Base-by-base conservation (phyloP, 1,140 invertebrate genomes). In the Macrobrachium rosenbergii region DNA sequence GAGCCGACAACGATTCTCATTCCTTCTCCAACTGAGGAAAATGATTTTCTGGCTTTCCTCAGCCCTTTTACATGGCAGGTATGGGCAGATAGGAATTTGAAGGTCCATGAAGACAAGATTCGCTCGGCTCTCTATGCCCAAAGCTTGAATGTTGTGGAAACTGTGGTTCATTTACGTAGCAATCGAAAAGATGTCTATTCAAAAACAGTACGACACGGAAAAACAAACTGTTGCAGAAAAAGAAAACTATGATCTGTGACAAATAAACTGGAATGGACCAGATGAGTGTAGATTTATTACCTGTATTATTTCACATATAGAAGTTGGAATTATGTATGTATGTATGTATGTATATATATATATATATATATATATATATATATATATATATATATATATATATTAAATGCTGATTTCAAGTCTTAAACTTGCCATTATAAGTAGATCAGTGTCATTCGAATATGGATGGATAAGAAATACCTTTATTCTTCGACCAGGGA, bases 1-100 rank as follows among this genome's bases (percentile, higher is more conserved):
- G 91, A 92, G 59, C 90, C 91, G 5, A 89, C 90, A 16, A 89
- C 89, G 23, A 91, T 92, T 78, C 86, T 92, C 12, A 91, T 91
- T 76, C 91, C 91, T 14, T 79, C 91, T 14, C 91, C 91, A 21
- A 79, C 69, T 2, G 88, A 89, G 79, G 83, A 90, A 14, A 89
- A 89, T 72, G 91, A 91, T 79, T 79, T 91, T 21, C 88, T 90
- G 0, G 91, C 91, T 17, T 90, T 91, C 60, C 90, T 91, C 16
- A 69, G 89, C 60, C 91, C 91, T 28, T 91, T 91, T 67, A 82
- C 87, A 14, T 73, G 73, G 63, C 73, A 90, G 89, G 91, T 91
- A 75, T 2, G 63, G 62, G 23, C 19, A 16, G 52, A 7, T n/a
- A n/a, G n/a, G n/a, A n/a, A n/a, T 11, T 52, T 21, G n/a, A 11